Percentiles rank a stretch among this genome's conserved stretches.
phyloP scores from a whole-genome alignment of 1,140 invertebrate genomes.

The Ruditapes philippinarum region DNA sequence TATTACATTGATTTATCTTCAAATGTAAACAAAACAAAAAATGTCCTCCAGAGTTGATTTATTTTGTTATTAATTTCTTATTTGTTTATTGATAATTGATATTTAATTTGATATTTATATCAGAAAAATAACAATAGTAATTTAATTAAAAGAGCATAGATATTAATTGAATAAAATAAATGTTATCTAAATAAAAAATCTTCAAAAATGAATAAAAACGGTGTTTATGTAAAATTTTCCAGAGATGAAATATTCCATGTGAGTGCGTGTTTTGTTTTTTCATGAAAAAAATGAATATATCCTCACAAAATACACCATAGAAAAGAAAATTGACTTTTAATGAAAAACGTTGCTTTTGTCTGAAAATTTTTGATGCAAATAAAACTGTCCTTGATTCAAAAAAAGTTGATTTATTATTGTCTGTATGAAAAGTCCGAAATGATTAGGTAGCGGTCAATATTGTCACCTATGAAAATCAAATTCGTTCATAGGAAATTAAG shows the following conservation, averaged over 20 bases:
- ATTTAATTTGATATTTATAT: no score
- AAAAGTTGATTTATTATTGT: slow-evolving; percentile 19
- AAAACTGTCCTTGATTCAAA: slow-evolving; percentile 12
- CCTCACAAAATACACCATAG: no score
- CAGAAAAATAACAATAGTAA: no score
- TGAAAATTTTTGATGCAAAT: neutral
- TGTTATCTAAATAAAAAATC: no score
- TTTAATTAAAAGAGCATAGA: no score
- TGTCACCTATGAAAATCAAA: slow-evolving; percentile 4
- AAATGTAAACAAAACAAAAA: no score
- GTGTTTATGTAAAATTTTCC: neutral
- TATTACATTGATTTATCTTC: no score
- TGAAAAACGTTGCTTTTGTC: slow-evolving; percentile 15
- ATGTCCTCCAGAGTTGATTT: no score
- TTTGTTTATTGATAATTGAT: no score
- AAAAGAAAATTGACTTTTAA: neutral
- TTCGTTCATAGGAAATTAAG: neutral
- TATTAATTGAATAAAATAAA: no score
- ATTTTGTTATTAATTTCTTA: no score
- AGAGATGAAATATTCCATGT: neutral
- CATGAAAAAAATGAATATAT: neutral
- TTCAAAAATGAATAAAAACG: neutral
- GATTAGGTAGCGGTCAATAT: neutral
- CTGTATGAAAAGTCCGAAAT: neutral
- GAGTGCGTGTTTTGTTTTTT: no score